Evolutionary conservation across 2,797 vertebrate genomes (phyloP), one percentile per base, ranked within the genome.

Genomic region (Antrozous pallidus): DNA sequence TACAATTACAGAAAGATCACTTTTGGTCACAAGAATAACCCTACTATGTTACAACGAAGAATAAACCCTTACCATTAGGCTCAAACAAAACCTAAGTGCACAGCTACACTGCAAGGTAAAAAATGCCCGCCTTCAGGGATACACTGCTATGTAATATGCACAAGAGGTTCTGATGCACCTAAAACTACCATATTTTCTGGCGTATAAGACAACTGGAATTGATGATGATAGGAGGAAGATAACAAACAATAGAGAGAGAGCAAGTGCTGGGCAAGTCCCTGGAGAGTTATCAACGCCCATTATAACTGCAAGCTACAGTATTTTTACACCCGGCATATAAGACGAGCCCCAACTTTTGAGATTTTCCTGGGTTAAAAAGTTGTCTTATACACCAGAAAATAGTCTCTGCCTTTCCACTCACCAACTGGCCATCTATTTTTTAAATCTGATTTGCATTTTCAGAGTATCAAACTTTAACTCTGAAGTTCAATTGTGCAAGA

Each of bases 391-490:
- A n/a, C n/a, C n/a, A n/a, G n/a, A n/a, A n/a, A n/a, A n/a, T n/a
- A n/a, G n/a, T n/a, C n/a, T 45, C 45, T 51, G 61, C 20, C 40
- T 77, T 86, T 49, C 71, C 6, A 88, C 42, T 84, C 80, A 90
- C 8, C 51, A 94, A 82, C 16, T 51, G 20, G 33, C 31, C 13
- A 17, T 67, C 22, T 54, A 54, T 54, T 51, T 90, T 40, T 67
- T 61, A 67, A 89, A 61, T 51, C 20, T 78, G 38, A 67, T 82
- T 71, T 42, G 33, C 26, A 61, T 69, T 89, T 92, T 78, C 40
- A 61, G 33, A 92, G 3, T 67, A 94, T 86, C 42, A 85, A 75
- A 88, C 28, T 40, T 95, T 85, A 63, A 91, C 63, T 91, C 24
- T 26, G 31, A 88, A 90, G 18, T 13, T 82, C 14, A 93, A 40